Evolutionary conservation across 2,113 vertebrate species (phyloP).

Genomic region (Notarius lentiginosus): DNA sequence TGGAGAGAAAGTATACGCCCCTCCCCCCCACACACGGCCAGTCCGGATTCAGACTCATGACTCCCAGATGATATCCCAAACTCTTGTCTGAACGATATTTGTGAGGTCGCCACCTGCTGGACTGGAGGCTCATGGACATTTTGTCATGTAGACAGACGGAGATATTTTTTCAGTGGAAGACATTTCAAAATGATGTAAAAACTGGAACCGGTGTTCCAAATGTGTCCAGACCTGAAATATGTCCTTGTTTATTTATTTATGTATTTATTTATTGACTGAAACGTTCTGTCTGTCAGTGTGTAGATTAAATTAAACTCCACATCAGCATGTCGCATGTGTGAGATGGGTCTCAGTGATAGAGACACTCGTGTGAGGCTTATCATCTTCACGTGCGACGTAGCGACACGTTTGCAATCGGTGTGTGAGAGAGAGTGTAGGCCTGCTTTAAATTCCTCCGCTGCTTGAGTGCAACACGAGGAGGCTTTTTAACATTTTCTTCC

Average conservation of each 20-base stretch:
- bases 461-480: conserved; percentile 28
- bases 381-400: conserved; percentile 23
- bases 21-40: too few relatives aligned
- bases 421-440: conserved; percentile 5
- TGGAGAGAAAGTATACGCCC: background rate
- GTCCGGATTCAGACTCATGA: background rate
- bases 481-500: conserved; percentile 53
- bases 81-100: background rate
- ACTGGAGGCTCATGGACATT: background rate
- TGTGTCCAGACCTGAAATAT: background rate
- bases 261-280: background rate
- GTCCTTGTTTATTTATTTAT: background rate
- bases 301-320: conserved; percentile 22
- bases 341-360: background rate
- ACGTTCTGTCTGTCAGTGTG: background rate
- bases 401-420: conserved; percentile 33
- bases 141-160: background rate
- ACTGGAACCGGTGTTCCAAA: background rate
- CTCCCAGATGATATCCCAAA: background rate
- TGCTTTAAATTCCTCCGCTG: conserved; percentile 54
- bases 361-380: conserved; percentile 9
- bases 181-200: background rate
- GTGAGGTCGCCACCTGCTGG: background rate
- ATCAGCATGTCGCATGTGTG: background rate
- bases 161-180: background rate